phyloP scores from a whole-genome alignment of 2,888 invertebrate genomes.

The Coleophora deauratella region DNA sequence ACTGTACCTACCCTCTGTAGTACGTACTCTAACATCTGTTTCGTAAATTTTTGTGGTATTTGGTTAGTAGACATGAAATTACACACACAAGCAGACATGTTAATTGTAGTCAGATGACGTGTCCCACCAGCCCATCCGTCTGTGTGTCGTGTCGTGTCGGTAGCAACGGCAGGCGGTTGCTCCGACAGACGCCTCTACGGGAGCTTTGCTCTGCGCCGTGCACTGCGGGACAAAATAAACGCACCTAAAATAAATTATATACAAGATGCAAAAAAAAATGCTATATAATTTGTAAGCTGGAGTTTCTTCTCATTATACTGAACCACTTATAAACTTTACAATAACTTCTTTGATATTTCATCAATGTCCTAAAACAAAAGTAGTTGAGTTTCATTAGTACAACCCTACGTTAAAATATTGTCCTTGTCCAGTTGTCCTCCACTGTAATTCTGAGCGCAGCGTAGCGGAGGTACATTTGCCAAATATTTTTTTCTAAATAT shows the following conservation, averaged over 20 bases:
- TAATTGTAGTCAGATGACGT: slow-evolving; percentile 2
- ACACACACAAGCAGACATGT: neutral
- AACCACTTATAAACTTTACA: too few species aligned
- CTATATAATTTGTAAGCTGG: too few species aligned
- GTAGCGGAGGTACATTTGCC: slow-evolving; percentile 71
- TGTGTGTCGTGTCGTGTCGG: neutral
- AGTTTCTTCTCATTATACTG: too few species aligned
- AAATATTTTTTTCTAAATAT: slow-evolving; percentile 75
- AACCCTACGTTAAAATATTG: too few species aligned
- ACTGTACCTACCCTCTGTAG: too few species aligned
- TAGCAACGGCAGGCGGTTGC: slow-evolving; percentile 16
- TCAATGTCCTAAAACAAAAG: too few species aligned
- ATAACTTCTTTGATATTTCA: too few species aligned
- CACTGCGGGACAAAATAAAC: slow-evolving; percentile 25
- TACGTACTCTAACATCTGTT: too few species aligned
- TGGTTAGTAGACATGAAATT: too few species aligned
- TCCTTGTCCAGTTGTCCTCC: slow-evolving; percentile 20
- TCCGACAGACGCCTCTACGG: slow-evolving; percentile 39
- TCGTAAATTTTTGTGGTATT: too few species aligned
- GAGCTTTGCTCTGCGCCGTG: slow-evolving; percentile 24
- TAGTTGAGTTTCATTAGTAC: too few species aligned
- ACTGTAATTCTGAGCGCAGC: slow-evolving; percentile 44
- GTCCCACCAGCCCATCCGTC: slow-evolving; percentile 4
- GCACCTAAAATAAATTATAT: neutral
- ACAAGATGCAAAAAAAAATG: too few species aligned